Evolutionary conservation across 2,113 vertebrate genomes (phyloP).

Genomic region (Stictonetta naevosa): DNA sequence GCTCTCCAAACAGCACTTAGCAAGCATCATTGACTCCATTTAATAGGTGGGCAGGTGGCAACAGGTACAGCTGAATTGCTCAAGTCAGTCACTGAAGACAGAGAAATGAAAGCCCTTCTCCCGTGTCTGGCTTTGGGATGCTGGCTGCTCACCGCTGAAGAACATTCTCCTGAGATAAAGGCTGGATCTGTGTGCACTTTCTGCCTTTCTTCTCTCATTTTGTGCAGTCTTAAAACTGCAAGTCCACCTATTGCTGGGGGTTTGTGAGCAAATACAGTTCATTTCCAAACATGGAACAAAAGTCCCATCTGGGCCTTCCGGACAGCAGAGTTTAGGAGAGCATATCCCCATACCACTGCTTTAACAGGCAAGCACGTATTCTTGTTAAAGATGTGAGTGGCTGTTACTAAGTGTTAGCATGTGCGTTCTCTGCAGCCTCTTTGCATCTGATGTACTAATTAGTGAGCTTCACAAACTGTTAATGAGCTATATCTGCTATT

Average conservation of each 20-base stretch:
- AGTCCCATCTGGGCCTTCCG: background rate
- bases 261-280: background rate
- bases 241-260: background rate
- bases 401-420: background rate
- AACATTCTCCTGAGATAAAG: background rate
- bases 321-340: background rate
- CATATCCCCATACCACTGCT: background rate
- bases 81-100: background rate
- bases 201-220: background rate
- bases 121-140: background rate
- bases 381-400: background rate
- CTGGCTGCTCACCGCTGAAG: background rate
- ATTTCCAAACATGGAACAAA: background rate
- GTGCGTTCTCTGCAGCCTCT: background rate
- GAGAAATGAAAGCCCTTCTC: background rate
- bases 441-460: background rate
- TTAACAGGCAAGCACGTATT: background rate
- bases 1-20: background rate
- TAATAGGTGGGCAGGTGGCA: background rate
- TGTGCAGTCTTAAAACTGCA: background rate
- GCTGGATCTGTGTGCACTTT: rapidly evolving
- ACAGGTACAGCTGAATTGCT: background rate
- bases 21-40: background rate
- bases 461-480: background rate
- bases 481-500: slow-evolving; percentile 10